phyloP scores from a whole-genome alignment of 2,888 invertebrate genomes.

The Acleris emargana region DNA sequence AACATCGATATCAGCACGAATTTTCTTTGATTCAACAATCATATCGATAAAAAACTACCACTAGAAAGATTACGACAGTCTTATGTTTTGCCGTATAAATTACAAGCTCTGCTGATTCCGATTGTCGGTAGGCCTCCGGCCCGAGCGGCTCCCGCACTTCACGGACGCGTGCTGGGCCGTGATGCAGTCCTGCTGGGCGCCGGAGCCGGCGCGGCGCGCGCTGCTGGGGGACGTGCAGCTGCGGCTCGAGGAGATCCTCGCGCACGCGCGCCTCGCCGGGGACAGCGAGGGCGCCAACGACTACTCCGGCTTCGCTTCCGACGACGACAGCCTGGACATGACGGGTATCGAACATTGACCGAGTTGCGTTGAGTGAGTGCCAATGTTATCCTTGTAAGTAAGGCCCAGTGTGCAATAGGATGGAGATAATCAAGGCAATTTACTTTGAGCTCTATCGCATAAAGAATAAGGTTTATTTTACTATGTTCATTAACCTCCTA shows the following conservation, averaged over 20 bases:
- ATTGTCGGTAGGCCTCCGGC: constrained; percentile 91
- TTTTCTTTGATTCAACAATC: no score
- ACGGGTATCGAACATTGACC: constrained; percentile 47
- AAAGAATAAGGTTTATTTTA: no score
- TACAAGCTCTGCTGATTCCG: no score
- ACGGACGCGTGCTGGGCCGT: constrained; percentile 91
- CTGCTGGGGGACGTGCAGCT: constrained; percentile 90
- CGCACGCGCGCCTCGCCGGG: constrained; percentile 4
- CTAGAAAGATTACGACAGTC: no score
- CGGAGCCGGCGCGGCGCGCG: constrained; percentile 88
- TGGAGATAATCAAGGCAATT: no score
- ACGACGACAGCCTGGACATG: constrained; percentile 58
- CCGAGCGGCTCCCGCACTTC: constrained; percentile 90
- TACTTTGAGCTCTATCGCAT: no score
- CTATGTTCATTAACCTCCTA: no score
- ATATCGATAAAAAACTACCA: no score
- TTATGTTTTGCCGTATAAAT: no score
- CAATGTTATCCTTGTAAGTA: no score
- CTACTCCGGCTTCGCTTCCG: constrained; percentile 40
- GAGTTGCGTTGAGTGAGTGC: background rate
- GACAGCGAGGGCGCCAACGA: constrained; percentile 2
- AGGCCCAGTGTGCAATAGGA: no score
- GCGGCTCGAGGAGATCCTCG: constrained; percentile 19
- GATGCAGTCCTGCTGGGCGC: constrained; percentile 93
- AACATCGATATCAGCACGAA: no score